phyloP scores from a whole-genome alignment of 2,888 invertebrate species.

The Cactoblastis cactorum region DNA sequence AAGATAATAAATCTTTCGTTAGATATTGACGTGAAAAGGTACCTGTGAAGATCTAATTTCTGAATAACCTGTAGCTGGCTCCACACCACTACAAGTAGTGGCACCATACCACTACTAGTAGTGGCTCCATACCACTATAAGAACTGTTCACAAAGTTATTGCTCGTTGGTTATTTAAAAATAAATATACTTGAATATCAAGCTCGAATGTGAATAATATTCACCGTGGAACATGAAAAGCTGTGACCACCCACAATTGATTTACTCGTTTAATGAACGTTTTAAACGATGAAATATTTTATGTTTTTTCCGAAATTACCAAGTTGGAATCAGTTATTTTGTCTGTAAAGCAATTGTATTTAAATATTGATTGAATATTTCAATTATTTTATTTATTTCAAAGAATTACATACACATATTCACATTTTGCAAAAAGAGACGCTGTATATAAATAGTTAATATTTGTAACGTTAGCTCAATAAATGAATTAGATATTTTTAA shows the following conservation, averaged over 20 bases:
- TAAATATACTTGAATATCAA: background rate
- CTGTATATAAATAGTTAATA: too few relatives aligned
- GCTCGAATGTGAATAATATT: background rate
- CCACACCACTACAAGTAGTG: too few relatives aligned
- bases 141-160: background rate
- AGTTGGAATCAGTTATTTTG: background rate
- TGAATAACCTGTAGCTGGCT: too few relatives aligned
- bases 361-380: background rate
- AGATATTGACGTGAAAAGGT: too few relatives aligned
- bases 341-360: background rate
- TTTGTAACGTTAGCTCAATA: too few relatives aligned
- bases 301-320: background rate
- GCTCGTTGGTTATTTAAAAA: background rate
- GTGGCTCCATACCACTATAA: too few relatives aligned
- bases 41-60: too few relatives aligned
- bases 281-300: background rate
- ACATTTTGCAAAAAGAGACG: too few relatives aligned
- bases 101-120: too few relatives aligned
- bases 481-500: too few relatives aligned
- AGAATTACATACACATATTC: too few relatives aligned
- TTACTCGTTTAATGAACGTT: conserved; percentile 1
- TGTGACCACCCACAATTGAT: conserved; percentile 1
- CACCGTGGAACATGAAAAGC: background rate
- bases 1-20: too few relatives aligned
- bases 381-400: background rate